phyloP scores from a whole-genome alignment of 2,113 vertebrate species.

The Motacilla tschutschensis region DNA sequence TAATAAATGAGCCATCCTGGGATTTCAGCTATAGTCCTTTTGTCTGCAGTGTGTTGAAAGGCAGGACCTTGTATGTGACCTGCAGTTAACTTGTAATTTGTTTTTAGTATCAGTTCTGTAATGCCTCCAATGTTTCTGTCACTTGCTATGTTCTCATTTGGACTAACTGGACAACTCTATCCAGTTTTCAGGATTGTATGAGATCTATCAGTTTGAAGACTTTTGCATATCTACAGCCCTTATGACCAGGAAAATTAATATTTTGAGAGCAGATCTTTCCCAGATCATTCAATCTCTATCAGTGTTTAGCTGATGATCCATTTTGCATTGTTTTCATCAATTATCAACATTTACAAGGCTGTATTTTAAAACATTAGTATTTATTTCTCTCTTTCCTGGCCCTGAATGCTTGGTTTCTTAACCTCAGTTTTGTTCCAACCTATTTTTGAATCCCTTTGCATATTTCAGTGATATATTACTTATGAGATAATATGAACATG shows the following conservation, averaged over 20 bases:
- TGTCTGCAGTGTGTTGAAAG: not conserved
- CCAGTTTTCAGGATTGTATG: not conserved
- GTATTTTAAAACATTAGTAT: not conserved
- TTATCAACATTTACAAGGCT: not conserved
- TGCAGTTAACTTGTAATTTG: not conserved
- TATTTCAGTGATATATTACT: slow-evolving; percentile 3
- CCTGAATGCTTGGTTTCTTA: not conserved
- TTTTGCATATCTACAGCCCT: not conserved
- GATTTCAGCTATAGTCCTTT: not conserved
- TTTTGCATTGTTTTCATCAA: not conserved
- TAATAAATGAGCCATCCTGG: not conserved
- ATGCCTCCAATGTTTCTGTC: not conserved
- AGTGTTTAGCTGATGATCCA: not conserved
- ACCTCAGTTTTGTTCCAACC: not conserved
- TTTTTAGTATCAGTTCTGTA: not conserved
- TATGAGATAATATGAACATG: slow-evolving; percentile 26
- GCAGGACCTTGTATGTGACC: not conserved
- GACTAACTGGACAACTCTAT: not conserved
- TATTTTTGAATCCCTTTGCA: slow-evolving; percentile 28
- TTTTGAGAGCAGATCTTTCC: not conserved
- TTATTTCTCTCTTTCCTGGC: not conserved
- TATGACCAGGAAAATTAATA: not conserved
- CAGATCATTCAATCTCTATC: not conserved
- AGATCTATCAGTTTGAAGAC: not conserved
- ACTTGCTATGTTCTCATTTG: not conserved